Conservation (phyloP, 2,113 vertebrate species). For the Plotosus lineatus region DNA sequence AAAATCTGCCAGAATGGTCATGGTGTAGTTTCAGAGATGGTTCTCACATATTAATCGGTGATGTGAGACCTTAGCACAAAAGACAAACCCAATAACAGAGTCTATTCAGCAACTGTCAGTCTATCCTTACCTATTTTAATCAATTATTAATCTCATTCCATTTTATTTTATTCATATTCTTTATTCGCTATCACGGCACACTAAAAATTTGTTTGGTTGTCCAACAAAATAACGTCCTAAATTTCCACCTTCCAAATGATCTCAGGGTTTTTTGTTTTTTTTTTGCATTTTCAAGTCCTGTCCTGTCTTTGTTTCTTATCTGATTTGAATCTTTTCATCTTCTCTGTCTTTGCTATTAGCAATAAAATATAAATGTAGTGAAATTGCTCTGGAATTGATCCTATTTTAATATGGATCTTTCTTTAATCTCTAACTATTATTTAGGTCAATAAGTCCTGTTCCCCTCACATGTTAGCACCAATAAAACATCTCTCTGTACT, state of each 20-base stretch:
- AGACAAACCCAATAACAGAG: not conserved
- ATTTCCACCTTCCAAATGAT: conserved; percentile 17
- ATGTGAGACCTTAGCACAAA: too few relatives aligned
- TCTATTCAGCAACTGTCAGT: conserved; percentile 65
- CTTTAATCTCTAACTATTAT: not conserved
- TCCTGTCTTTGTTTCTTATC: not conserved
- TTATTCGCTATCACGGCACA: conserved; percentile 24
- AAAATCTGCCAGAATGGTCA: too few relatives aligned
- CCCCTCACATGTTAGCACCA: conserved; percentile 9
- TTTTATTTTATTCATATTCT: conserved; percentile 16
- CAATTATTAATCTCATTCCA: conserved; percentile 36
- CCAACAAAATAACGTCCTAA: conserved; percentile 28
- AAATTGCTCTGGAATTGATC: not conserved
- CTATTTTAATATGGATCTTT: not conserved
- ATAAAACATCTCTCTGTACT: conserved; percentile 13
- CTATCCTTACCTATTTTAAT: conserved; percentile 67
- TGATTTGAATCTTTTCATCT: conserved; percentile 23
- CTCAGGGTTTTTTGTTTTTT: too few relatives aligned
- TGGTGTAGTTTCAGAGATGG: too few relatives aligned
- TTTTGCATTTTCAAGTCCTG: conserved; percentile 31
- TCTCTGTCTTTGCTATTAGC: conserved; percentile 12
- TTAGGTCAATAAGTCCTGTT: conserved; percentile 6
- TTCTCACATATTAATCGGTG: too few relatives aligned
- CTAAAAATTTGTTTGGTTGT: conserved; percentile 18
- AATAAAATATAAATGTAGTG: conserved; percentile 20